Evolutionary conservation across 2,113 vertebrate genomes (phyloP).

Genomic region (Menura novaehollandiae): DNA sequence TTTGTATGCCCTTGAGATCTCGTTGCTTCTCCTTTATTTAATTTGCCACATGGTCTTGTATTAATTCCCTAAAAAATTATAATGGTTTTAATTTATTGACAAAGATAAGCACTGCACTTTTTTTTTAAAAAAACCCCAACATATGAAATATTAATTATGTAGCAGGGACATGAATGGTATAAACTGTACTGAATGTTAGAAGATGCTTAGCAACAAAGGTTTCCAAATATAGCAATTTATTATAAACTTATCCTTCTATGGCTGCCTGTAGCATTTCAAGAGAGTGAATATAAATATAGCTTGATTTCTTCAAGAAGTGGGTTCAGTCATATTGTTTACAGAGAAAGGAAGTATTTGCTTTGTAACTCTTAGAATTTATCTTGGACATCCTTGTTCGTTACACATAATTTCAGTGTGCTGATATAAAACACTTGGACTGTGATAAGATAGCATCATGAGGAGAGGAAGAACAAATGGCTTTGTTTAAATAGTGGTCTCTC

Average conservation of each 20-base stretch:
- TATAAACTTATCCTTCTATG: slow-evolving; percentile 86
- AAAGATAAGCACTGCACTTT: slow-evolving; percentile 52
- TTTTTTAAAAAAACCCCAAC: neutral
- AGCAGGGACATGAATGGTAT: slow-evolving; percentile 73
- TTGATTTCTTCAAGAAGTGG: slow-evolving; percentile 81
- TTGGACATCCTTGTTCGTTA: slow-evolving; percentile 63
- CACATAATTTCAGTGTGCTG: slow-evolving; percentile 65
- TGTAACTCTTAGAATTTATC: slow-evolving; percentile 67
- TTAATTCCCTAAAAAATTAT: slow-evolving; percentile 51
- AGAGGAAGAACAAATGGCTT: slow-evolving; percentile 67
- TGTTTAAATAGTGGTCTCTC: slow-evolving; percentile 59
- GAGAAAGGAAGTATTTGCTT: slow-evolving; percentile 75
- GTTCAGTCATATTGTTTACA: slow-evolving; percentile 82
- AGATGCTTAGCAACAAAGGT: slow-evolving; percentile 80
- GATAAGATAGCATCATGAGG: slow-evolving; percentile 61
- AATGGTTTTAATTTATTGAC: slow-evolving; percentile 60
- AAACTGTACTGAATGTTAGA: slow-evolving; percentile 81
- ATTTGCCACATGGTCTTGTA: slow-evolving; percentile 39
- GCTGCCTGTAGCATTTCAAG: slow-evolving; percentile 81
- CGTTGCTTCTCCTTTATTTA: slow-evolving; percentile 38
- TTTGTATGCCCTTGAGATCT: slow-evolving; percentile 1
- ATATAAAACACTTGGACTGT: slow-evolving; percentile 63
- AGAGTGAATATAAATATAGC: slow-evolving; percentile 83
- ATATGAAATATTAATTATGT: slow-evolving; percentile 80
- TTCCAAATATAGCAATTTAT: slow-evolving; percentile 87